A percentile compares a stretch with the other conserved stretches of the same genome.
phyloP scores from a whole-genome alignment of 2,113 vertebrate genomes.

The Boulengeromyrus knoepffleri region DNA sequence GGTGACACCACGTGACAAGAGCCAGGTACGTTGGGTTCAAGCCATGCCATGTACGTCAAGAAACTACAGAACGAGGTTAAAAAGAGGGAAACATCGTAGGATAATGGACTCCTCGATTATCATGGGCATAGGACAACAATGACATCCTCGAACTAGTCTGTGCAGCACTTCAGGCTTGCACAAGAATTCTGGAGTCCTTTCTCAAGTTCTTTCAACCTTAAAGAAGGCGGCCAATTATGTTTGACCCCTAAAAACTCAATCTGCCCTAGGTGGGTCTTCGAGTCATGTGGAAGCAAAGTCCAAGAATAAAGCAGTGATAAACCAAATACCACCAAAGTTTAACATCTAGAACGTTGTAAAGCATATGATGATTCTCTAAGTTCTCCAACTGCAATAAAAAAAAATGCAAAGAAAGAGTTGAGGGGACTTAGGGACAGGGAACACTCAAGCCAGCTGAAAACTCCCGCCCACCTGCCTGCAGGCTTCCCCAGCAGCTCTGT shows the following conservation, averaged over 20 bases:
- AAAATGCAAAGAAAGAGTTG: neutral
- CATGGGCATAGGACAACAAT: neutral
- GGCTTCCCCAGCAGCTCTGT: neutral
- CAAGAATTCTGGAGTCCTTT: neutral
- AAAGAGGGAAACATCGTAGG: neutral
- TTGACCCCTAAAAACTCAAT: neutral
- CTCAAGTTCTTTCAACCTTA: neutral
- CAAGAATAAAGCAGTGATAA: neutral
- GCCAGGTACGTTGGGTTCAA: neutral
- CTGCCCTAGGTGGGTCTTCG: neutral
- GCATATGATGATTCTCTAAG: neutral
- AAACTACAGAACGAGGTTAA: neutral
- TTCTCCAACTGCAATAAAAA: neutral
- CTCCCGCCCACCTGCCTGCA: neutral
- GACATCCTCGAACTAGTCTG: neutral
- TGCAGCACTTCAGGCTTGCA: neutral
- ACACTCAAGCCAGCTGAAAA: neutral
- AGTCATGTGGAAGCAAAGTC: neutral
- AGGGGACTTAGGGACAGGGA: neutral
- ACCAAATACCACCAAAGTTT: neutral
- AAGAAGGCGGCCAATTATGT: neutral
- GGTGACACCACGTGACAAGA: conserved; percentile 33
- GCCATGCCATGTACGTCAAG: neutral
- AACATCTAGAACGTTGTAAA: neutral
- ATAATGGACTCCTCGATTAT: neutral